phyloP scores from a whole-genome alignment of 2,888 invertebrate species.

The Philereme vetulata region DNA sequence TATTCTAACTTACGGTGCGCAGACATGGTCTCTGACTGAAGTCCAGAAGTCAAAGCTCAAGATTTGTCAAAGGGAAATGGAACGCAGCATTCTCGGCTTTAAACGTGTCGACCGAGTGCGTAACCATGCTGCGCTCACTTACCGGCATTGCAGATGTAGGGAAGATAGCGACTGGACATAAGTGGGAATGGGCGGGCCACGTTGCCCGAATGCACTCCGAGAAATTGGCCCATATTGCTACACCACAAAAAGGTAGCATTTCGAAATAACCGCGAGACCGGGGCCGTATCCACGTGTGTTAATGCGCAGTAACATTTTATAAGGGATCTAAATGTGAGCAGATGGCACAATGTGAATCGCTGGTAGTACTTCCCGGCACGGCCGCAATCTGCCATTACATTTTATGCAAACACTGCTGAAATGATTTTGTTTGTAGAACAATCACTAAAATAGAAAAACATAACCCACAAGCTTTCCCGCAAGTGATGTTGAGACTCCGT shows the following conservation, averaged over 20 bases:
- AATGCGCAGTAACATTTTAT: constrained; percentile 82
- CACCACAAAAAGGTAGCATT: constrained; percentile 78
- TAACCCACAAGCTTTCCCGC: not conserved
- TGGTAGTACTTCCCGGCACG: constrained; percentile 68
- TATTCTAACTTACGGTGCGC: no score
- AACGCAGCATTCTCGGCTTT: no score
- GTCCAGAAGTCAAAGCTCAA: no score
- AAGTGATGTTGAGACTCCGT: not conserved
- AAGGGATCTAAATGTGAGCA: constrained; percentile 81
- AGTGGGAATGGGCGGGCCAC: no score
- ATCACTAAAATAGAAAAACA: constrained; percentile 52
- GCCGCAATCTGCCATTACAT: constrained; percentile 80
- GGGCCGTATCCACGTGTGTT: constrained; percentile 76
- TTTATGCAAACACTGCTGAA: constrained; percentile 76
- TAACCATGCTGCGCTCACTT: no score
- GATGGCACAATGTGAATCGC: constrained; percentile 78
- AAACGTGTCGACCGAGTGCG: no score
- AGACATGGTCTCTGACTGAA: no score
- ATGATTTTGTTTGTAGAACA: constrained; percentile 67
- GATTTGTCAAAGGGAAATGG: no score
- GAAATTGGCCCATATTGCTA: no score
- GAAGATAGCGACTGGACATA: no score
- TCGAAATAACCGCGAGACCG: constrained; percentile 72
- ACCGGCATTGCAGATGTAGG: no score
- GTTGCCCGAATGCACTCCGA: no score